Conservation (phyloP, 2,113 vertebrate genomes). For the Hyla sarda region DNA sequence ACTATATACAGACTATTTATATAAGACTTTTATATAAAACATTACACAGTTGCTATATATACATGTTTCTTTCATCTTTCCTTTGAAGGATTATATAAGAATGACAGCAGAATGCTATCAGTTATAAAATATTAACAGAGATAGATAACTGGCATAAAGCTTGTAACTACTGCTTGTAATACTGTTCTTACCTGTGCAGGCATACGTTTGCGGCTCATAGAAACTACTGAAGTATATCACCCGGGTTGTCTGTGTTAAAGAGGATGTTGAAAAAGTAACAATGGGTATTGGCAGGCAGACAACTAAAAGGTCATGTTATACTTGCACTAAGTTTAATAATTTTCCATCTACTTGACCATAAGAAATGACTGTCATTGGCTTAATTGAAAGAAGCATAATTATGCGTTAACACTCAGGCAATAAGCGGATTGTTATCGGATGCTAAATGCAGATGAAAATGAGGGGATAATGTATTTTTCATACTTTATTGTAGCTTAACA, state of each 20-base stretch:
- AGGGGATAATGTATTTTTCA: background rate
- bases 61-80: background rate
- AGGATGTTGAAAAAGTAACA: conserved; percentile 7
- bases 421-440: background rate
- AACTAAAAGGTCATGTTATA: background rate
- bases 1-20: no score
- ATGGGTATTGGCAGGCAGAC: background rate
- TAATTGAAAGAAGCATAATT: background rate
- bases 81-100: background rate
- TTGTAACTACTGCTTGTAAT: background rate
- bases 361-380: background rate
- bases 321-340: background rate
- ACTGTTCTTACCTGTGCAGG: background rate
- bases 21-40: background rate
- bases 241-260: background rate
- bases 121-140: background rate
- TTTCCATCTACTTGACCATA: background rate
- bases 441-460: background rate
- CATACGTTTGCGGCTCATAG: background rate
- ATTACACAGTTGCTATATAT: background rate
- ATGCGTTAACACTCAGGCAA: background rate
- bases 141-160: background rate
- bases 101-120: background rate
- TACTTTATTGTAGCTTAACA: background rate
- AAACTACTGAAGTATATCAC: background rate